Percentiles rank a stretch among this genome's conserved stretches.
Evolutionary conservation across 2,113 vertebrate genomes (phyloP).

Genomic region (Eleginops maclovinus): DNA sequence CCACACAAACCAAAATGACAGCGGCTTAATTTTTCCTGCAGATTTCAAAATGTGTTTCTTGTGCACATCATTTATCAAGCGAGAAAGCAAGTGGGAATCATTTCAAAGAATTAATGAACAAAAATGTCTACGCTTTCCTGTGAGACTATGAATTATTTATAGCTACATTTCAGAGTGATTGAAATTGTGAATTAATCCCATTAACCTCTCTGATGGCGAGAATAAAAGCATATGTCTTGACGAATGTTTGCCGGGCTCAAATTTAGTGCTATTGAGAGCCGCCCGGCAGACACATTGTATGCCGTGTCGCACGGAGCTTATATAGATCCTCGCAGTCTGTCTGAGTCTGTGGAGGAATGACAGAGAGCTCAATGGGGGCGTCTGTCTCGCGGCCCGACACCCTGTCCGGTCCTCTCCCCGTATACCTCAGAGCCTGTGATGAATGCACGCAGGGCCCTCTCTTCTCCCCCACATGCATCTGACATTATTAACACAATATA

Average conservation of each 20-base stretch:
- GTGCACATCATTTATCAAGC: conserved; percentile 43
- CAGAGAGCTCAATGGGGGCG: conserved; percentile 79
- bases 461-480: conserved; percentile 71
- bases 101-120: conserved; percentile 67
- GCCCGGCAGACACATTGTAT: conserved; percentile 73
- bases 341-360: conserved; percentile 78
- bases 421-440: conserved; percentile 68
- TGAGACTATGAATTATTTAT: conserved; percentile 77
- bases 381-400: conserved; percentile 73
- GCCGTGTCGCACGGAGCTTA: conserved; percentile 74
- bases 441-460: conserved; percentile 66
- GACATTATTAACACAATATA: conserved; percentile 86
- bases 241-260: conserved; percentile 75
- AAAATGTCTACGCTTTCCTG: conserved; percentile 51
- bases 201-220: conserved; percentile 76
- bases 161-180: conserved; percentile 69
- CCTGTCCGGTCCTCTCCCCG: conserved; percentile 59
- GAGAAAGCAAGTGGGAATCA: conserved; percentile 45
- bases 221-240: conserved; percentile 79
- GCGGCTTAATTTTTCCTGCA: conserved; percentile 33
- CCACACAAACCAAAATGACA: conserved; percentile 28
- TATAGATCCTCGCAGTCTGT: conserved; percentile 76
- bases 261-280: conserved; percentile 73
- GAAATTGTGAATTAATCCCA: conserved; percentile 78
- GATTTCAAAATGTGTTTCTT: conserved; percentile 46